phyloP scores from a whole-genome alignment of 2,888 invertebrate species.

The Hecatera dysodea region DNA sequence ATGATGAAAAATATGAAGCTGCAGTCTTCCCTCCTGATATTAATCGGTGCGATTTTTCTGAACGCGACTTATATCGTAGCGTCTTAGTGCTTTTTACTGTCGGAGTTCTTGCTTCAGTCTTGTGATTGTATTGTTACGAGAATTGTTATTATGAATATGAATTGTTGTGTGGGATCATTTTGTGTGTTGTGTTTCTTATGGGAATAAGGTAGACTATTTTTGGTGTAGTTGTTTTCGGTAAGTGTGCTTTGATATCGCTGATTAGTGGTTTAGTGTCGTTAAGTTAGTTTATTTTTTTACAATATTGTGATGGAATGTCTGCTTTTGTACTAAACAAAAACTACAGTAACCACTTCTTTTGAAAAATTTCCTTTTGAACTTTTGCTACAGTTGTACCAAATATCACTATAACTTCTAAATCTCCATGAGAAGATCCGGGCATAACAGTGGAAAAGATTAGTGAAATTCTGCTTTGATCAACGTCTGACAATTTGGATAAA shows the following conservation, averaged over 20 bases:
- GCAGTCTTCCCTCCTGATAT: slow-evolving; percentile 73
- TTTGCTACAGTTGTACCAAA: too few species aligned
- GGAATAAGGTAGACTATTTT: background rate
- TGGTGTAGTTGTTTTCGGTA: background rate
- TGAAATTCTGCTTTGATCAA: too few species aligned
- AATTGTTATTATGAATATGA: slow-evolving; percentile 29
- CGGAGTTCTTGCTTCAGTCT: slow-evolving; percentile 52
- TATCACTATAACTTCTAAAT: too few species aligned
- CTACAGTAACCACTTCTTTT: too few species aligned
- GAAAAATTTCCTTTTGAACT: background rate
- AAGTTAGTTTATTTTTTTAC: too few species aligned
- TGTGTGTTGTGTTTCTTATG: slow-evolving; percentile 3
- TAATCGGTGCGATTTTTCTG: slow-evolving; percentile 80
- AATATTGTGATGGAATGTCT: too few species aligned
- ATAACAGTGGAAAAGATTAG: too few species aligned
- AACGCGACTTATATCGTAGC: slow-evolving; percentile 57
- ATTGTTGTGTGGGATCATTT: slow-evolving; percentile 3
- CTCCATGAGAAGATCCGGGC: too few species aligned
- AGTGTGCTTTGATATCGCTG: background rate
- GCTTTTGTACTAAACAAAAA: background rate
- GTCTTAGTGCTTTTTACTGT: slow-evolving; percentile 73
- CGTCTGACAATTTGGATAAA: too few species aligned
- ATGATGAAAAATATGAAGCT: slow-evolving; percentile 88
- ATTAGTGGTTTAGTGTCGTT: background rate
- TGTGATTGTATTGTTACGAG: slow-evolving; percentile 49